Evolutionary conservation across 2,113 vertebrate species (phyloP).

Genomic region (Percina caprodes): DNA sequence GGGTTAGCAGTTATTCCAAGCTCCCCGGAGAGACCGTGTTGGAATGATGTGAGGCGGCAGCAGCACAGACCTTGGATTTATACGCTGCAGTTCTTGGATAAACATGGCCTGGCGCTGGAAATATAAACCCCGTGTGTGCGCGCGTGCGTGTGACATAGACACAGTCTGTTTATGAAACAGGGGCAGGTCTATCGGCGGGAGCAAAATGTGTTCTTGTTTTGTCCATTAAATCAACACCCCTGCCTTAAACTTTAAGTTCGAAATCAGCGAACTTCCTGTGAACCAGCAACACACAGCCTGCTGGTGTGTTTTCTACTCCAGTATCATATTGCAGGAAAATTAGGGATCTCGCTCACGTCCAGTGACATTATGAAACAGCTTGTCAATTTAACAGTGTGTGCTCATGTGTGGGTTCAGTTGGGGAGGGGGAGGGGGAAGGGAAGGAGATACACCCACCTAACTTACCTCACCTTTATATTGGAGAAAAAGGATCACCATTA

Average conservation of each 20-base stretch:
- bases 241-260: slow-evolving; percentile 15
- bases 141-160: slow-evolving; percentile 65
- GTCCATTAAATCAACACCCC: slow-evolving; percentile 53
- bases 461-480: neutral
- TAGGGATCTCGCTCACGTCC: neutral
- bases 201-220: slow-evolving; percentile 61
- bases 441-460: neutral
- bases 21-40: slow-evolving; percentile 78
- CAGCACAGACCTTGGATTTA: slow-evolving; percentile 80
- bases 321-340: slow-evolving; percentile 21
- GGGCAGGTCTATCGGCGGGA: slow-evolving; percentile 36
- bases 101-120: slow-evolving; percentile 79
- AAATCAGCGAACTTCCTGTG: slow-evolving; percentile 50
- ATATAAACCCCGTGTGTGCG: slow-evolving; percentile 65
- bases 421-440: neutral
- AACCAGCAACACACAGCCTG: slow-evolving; percentile 31
- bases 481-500: neutral
- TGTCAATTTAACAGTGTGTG: neutral
- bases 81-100: slow-evolving; percentile 74
- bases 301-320: slow-evolving; percentile 18
- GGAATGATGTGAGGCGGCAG: slow-evolving; percentile 73
- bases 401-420: neutral
- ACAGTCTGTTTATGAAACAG: slow-evolving; percentile 66
- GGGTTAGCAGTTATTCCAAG: slow-evolving; percentile 79
- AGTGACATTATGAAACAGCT: slow-evolving; percentile 9